A percentile compares a stretch with the other conserved stretches of the same genome.
phyloP scores from a whole-genome alignment of 1,140 invertebrate species.

The Araneus ventricosus region DNA sequence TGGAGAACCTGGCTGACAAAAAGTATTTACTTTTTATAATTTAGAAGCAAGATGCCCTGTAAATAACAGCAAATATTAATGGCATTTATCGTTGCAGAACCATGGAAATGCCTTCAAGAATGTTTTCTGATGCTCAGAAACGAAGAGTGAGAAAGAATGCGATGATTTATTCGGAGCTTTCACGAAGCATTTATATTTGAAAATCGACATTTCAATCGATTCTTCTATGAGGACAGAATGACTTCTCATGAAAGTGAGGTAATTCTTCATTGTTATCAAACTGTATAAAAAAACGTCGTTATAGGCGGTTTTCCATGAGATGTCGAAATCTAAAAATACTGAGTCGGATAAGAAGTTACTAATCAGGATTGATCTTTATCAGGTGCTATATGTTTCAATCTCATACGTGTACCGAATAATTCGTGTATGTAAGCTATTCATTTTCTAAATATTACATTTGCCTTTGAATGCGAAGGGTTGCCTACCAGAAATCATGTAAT shows the following conservation, averaged over 20 bases:
- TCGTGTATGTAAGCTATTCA: conserved; percentile 14
- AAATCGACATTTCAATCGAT: not conserved
- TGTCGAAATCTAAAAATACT: too few species aligned
- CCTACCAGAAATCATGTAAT: conserved; percentile 15
- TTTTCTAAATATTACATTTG: not conserved
- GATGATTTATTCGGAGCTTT: not conserved
- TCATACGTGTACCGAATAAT: not conserved
- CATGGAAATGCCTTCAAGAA: not conserved
- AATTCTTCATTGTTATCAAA: not conserved
- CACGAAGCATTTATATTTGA: not conserved
- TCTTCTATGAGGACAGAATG: not conserved
- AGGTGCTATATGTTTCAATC: not conserved
- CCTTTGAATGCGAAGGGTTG: conserved; percentile 64
- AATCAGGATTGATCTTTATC: not conserved
- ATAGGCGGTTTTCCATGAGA: too few species aligned
- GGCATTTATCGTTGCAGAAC: conserved; percentile 28
- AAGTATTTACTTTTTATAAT: not conserved
- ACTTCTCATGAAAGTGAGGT: not conserved
- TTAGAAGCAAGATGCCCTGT: not conserved
- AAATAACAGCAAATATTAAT: conserved; percentile 16
- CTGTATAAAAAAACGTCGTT: too few species aligned
- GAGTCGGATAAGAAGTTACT: too few species aligned
- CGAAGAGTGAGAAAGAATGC: not conserved
- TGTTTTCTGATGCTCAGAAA: conserved; percentile 2
- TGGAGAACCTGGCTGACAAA: not conserved